Conservation (phyloP, 1,140 invertebrate genomes). For the Chelonus insularis region DNA sequence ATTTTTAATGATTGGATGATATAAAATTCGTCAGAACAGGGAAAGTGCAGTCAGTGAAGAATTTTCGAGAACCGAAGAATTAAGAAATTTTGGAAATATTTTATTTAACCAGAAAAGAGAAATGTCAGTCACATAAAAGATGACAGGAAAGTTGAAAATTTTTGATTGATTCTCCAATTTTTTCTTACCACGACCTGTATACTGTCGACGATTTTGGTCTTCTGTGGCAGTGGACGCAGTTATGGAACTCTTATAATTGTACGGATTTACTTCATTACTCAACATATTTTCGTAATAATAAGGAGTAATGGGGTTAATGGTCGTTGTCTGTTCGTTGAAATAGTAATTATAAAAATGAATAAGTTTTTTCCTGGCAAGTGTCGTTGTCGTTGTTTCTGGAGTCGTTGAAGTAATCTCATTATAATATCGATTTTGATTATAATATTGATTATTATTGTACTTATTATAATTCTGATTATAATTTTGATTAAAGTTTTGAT, state of each 20-base stretch:
- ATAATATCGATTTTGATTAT: background rate
- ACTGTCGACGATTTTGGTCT: conserved; percentile 43
- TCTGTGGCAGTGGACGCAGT: conserved; percentile 44
- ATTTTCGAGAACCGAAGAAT: no score
- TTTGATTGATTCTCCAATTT: conserved; percentile 17
- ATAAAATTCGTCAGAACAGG: no score
- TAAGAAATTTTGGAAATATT: no score
- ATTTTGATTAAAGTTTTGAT: no score
- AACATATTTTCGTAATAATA: conserved; percentile 46
- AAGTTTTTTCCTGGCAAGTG: conserved; percentile 37
- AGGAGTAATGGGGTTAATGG: conserved; percentile 32
- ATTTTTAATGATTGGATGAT: no score
- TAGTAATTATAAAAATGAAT: conserved; percentile 43
- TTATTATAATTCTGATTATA: no score
- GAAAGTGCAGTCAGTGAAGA: no score
- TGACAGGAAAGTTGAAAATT: background rate
- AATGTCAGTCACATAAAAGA: conserved; percentile 4
- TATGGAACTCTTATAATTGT: conserved; percentile 48
- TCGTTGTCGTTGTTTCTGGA: conserved; percentile 10
- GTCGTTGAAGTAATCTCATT: conserved; percentile 35
- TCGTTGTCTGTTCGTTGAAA: conserved; percentile 29
- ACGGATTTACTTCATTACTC: conserved; percentile 51
- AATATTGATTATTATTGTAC: background rate
- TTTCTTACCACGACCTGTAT: conserved; percentile 53
- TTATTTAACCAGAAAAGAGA: no score